phyloP scores from a whole-genome alignment of 2,113 vertebrate species.

The Rhineura floridana region DNA sequence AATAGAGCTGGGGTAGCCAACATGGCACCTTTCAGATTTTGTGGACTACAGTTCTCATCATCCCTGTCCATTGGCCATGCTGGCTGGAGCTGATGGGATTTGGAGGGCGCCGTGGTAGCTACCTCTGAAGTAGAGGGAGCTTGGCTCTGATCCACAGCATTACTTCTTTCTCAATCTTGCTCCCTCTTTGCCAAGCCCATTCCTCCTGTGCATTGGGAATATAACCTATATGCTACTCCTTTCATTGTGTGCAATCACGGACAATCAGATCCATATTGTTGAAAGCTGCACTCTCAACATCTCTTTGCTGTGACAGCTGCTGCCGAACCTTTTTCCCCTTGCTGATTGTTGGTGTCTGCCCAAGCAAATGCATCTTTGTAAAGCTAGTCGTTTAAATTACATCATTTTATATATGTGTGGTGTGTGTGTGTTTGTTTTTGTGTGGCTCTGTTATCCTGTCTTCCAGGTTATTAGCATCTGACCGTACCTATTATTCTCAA shows the following conservation, averaged over 20 bases:
- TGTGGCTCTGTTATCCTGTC: background rate
- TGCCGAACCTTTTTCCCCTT: background rate
- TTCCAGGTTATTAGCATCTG: slow-evolving; percentile 7
- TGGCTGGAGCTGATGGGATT: too few species aligned
- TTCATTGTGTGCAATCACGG: background rate
- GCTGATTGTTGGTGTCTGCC: background rate
- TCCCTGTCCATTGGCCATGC: too few species aligned
- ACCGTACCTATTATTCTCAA: background rate
- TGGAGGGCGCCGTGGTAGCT: too few species aligned
- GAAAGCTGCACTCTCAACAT: slow-evolving; percentile 6
- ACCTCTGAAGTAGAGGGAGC: background rate
- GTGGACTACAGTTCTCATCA: too few species aligned
- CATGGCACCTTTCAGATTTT: too few species aligned
- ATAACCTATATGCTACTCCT: too few species aligned
- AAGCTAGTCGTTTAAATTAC: slow-evolving; percentile 36
- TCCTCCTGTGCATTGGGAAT: background rate
- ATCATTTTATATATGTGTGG: background rate
- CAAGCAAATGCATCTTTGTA: background rate
- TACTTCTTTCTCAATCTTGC: background rate
- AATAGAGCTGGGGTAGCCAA: too few species aligned
- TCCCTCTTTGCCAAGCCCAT: background rate
- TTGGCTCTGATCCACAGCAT: background rate
- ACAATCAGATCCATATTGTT: background rate
- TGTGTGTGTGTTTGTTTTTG: too few species aligned
- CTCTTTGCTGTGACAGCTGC: background rate